Evolutionary conservation across 2,797 vertebrate species (phyloP).

Genomic region (Melanotaenia trifasciata): DNA sequence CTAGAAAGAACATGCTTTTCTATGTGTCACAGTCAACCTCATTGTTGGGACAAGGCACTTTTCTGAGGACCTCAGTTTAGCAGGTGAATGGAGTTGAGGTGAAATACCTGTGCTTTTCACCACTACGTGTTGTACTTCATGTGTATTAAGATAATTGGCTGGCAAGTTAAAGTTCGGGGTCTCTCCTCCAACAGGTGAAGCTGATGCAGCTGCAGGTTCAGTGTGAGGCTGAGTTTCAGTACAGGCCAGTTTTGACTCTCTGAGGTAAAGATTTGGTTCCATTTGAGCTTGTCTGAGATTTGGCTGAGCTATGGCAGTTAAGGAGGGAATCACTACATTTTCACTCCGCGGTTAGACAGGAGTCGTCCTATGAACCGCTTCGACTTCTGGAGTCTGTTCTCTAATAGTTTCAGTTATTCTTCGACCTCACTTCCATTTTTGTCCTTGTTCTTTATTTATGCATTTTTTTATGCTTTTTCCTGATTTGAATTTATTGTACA

Average conservation of each 20-base stretch:
- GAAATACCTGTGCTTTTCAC: neutral
- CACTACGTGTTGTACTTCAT: neutral
- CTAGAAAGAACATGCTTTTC: neutral
- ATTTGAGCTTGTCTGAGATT: too few relatives aligned
- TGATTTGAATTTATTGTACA: too few relatives aligned
- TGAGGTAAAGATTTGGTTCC: too few relatives aligned
- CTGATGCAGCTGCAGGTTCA: neutral
- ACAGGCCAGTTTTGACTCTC: neutral
- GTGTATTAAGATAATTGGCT: neutral
- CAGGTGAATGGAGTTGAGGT: neutral
- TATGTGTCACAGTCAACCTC: neutral
- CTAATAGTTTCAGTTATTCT: neutral
- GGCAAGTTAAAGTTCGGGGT: neutral
- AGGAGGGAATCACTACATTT: too few relatives aligned
- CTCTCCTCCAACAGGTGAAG: neutral
- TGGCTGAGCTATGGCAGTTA: too few relatives aligned
- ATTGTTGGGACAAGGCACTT: neutral
- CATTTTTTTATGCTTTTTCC: too few relatives aligned
- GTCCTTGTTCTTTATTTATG: too few relatives aligned
- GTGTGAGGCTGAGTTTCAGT: neutral
- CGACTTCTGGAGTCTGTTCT: neutral
- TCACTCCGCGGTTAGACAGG: too few relatives aligned
- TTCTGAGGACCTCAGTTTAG: neutral
- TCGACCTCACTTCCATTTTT: too few relatives aligned
- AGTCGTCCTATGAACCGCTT: neutral